Base-by-base conservation (phyloP, 2,113 vertebrate species). In the Condylura cristata region DNA sequence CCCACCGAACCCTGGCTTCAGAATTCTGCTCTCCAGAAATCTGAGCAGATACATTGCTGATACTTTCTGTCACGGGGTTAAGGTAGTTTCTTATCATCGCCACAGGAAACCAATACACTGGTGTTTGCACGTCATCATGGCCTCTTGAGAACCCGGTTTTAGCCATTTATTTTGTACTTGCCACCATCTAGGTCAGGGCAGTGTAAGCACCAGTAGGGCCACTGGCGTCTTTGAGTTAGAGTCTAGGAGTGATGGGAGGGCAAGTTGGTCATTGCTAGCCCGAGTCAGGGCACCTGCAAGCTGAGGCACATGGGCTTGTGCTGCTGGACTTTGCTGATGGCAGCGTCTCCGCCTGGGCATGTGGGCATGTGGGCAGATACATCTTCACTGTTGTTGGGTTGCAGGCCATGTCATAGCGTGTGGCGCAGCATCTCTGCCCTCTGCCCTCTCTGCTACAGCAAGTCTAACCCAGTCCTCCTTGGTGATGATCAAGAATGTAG, bases 261-360 rank as follows among this genome's bases (percentile, higher is more conserved):
- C 14, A 16, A 51, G 34, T 39, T 18, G 7, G 39, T 10, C 34
- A 8, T 58, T 16, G 3, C 2, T 5, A 30, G 37, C 37, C 18
- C 51, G 58, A 5, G 14, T 14, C 20, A 39, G n/a, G n/a, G n/a
- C n/a, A n/a, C n/a, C n/a, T n/a, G n/a, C n/a, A n/a, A n/a, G n/a
- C n/a, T n/a, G n/a, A n/a, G n/a, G n/a, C n/a, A n/a, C n/a, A n/a
- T n/a, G n/a, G n/a, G n/a, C n/a, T n/a, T n/a, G n/a, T n/a, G n/a
- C n/a, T n/a, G n/a, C n/a, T n/a, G 17, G 22, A 5, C 32, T 30
- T 68, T 41, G 68, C 9, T 6, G 5, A 0, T 39, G 76, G 44
- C 13, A 83, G 22, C 8, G 3, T 16, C 26, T 51, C 87, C 24
- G 4, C 0, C 28, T n/a, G 0, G 0, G 13, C 12, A 11, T 13